Evolutionary conservation across 2,797 vertebrate genomes (phyloP).

Genomic region (Merluccius polli): DNA sequence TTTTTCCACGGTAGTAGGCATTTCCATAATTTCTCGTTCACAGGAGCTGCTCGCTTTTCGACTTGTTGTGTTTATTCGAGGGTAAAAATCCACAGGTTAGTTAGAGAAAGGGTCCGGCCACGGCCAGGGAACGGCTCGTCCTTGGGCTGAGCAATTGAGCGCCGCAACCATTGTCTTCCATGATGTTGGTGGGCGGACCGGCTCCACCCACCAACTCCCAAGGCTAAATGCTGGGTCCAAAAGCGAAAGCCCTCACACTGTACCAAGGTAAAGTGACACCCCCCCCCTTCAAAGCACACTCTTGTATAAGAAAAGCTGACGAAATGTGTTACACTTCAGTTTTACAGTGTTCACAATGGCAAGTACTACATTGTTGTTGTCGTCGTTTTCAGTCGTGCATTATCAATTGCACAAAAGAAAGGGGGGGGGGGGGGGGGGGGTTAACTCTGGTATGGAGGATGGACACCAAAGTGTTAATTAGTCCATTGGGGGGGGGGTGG

Average conservation of each 20-base stretch:
- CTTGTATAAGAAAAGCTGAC: slow-evolving; percentile 10
- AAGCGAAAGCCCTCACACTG: slow-evolving; percentile 15
- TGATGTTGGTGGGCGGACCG: slow-evolving; percentile 42
- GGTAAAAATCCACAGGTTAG: slow-evolving; percentile 73
- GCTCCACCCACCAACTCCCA: slow-evolving; percentile 28
- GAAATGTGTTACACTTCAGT: neutral
- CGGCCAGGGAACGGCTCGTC: slow-evolving; percentile 51
- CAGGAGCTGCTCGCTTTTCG: slow-evolving; percentile 45
- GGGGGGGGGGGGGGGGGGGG: slow-evolving; percentile 25
- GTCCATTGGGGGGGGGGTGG: neutral
- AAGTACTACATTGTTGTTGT: slow-evolving; percentile 19
- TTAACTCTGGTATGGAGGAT: neutral
- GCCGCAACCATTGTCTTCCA: slow-evolving; percentile 43
- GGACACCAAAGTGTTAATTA: neutral
- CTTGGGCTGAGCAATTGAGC: slow-evolving; percentile 26
- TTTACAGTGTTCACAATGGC: slow-evolving; percentile 21
- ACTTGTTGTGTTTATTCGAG: slow-evolving; percentile 61
- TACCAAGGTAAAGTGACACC: slow-evolving; percentile 35
- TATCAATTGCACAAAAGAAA: slow-evolving; percentile 40
- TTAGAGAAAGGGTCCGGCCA: slow-evolving; percentile 50
- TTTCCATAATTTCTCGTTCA: slow-evolving; percentile 35
- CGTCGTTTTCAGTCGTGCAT: slow-evolving; percentile 21
- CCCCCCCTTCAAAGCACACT: slow-evolving; percentile 54
- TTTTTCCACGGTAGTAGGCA: slow-evolving; percentile 30
- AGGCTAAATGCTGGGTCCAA: slow-evolving; percentile 28